phyloP scores from a whole-genome alignment of 2,113 vertebrate genomes.

The Notothenia rossii region DNA sequence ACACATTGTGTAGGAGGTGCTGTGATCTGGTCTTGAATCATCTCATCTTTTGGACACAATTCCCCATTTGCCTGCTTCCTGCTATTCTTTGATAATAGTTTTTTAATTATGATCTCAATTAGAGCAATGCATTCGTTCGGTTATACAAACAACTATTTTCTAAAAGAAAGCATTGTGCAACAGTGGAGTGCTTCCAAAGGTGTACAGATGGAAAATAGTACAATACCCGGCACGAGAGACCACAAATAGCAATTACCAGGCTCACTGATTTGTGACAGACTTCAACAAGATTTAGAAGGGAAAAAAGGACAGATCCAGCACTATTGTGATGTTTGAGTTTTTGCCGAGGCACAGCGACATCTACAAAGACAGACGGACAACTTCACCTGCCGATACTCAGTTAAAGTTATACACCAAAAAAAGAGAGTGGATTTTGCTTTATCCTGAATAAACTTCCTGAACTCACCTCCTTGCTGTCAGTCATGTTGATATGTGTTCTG shows the following conservation, averaged over 20 bases:
- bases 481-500: conserved; percentile 21
- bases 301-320: conserved; percentile 61
- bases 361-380: conserved; percentile 13
- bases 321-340: conserved; percentile 48
- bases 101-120: conserved; percentile 31
- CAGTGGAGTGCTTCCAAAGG: conserved; percentile 31
- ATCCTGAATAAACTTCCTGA: background rate
- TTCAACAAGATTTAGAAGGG: conserved; percentile 66
- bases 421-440: background rate
- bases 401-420: background rate
- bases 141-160: conserved; percentile 32
- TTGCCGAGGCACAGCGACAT: conserved; percentile 15
- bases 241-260: conserved; percentile 74
- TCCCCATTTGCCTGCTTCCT: conserved; percentile 26
- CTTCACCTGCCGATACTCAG: conserved; percentile 10
- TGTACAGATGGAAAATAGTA: conserved; percentile 47
- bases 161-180: conserved; percentile 61
- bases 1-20: conserved; percentile 37
- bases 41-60: conserved; percentile 30
- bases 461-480: conserved; percentile 18
- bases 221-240: conserved; percentile 44
- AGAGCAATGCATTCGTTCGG: conserved; percentile 5
- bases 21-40: conserved; percentile 43
- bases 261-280: conserved; percentile 77
- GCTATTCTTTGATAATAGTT: conserved; percentile 9